A percentile compares a stretch with the other conserved stretches of the same genome.
Evolutionary conservation across 2,113 vertebrate genomes (phyloP).

Genomic region (Axis porcinus): DNA sequence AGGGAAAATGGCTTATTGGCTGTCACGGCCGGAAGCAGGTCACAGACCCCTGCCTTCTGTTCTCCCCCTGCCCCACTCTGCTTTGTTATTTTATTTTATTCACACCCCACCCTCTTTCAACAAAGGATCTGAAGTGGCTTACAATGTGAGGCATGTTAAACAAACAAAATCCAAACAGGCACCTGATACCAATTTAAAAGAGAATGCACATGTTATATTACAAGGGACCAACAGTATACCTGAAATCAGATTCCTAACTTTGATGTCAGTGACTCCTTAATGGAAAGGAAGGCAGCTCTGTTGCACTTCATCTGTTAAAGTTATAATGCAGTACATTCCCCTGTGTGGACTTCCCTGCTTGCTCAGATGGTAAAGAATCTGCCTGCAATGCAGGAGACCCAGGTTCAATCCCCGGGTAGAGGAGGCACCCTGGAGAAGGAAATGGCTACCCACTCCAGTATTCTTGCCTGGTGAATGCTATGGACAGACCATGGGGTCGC

Average conservation of each 20-base stretch:
- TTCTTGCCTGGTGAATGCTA: not conserved
- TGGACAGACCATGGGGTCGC: not conserved
- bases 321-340: rapidly evolving
- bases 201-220: rapidly evolving
- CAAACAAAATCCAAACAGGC: not conserved
- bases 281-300: not conserved
- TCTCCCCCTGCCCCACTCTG: not conserved
- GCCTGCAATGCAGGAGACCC: not conserved
- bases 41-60: not conserved
- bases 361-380: not conserved
- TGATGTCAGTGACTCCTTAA: not conserved
- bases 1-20: rapidly evolving
- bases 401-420: rapidly evolving
- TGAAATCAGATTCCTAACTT: rapidly evolving
- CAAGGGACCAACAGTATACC: rapidly evolving
- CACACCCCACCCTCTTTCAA: not conserved
- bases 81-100: not conserved
- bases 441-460: not conserved
- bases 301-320: rapidly evolving
- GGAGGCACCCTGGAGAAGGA: not conserved
- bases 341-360: not conserved
- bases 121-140: not conserved
- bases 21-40: not conserved
- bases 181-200: not conserved
- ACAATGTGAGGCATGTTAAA: not conserved